Conservation (phyloP, 2,113 vertebrate genomes). For the Helogale parvula region DNA sequence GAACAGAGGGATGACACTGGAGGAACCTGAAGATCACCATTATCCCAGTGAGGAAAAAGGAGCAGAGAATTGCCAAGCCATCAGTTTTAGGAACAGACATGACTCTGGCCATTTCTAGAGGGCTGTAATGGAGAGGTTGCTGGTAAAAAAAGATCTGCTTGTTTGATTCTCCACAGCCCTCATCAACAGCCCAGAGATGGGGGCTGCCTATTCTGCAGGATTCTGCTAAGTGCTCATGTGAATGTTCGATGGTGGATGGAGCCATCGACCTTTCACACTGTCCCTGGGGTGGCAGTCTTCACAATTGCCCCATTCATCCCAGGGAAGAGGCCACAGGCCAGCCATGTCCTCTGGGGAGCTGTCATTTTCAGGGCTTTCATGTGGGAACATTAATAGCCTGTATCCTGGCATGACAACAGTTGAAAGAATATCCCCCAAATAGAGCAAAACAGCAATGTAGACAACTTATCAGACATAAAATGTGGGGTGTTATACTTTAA, state of each 20-base stretch:
- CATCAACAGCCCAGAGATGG: background rate
- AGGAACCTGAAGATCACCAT: background rate
- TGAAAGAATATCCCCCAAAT: background rate
- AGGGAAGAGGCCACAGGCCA: background rate
- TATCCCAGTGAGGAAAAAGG: background rate
- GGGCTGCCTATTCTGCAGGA: background rate
- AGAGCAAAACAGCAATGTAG: background rate
- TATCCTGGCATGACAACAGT: background rate
- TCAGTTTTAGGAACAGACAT: background rate
- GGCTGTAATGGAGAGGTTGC: background rate
- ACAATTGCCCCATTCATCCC: background rate
- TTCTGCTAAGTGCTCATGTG: background rate
- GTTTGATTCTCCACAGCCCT: background rate
- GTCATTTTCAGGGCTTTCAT: background rate
- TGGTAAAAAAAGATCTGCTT: background rate
- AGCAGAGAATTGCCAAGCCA: background rate
- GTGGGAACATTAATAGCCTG: background rate
- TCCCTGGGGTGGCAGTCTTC: background rate
- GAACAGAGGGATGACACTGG: background rate
- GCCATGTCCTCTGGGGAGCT: background rate
- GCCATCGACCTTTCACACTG: background rate
- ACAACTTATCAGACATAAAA: background rate
- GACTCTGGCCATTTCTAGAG: background rate
- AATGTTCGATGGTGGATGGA: background rate
- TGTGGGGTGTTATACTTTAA: background rate